Conservation (phyloP, 2,797 vertebrate species). For the Gephyroberyx darwinii region DNA sequence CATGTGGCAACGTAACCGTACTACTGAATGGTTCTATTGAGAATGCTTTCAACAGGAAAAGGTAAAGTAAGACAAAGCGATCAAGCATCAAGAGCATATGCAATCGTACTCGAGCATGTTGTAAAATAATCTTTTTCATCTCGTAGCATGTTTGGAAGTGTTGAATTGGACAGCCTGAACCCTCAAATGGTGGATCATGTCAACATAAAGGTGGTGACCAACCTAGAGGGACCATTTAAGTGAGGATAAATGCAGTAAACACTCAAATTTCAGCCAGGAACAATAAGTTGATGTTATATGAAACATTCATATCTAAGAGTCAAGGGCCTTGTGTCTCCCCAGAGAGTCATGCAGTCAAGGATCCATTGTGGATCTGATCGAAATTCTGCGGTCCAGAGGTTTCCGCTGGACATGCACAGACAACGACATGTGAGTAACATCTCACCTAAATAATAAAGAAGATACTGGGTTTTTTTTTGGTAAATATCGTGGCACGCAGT, state of each 20-base stretch:
- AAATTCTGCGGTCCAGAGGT: constrained; percentile 73
- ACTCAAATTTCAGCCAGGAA: background rate
- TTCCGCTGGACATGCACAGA: constrained; percentile 84
- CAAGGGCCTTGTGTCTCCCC: background rate
- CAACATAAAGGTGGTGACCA: constrained; percentile 82
- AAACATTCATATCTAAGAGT: background rate
- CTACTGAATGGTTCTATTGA: constrained; percentile 81
- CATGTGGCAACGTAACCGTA: constrained; percentile 84
- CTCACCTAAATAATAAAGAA: background rate
- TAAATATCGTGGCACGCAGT: background rate
- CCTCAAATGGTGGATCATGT: constrained; percentile 77
- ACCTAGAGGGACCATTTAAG: constrained; percentile 76
- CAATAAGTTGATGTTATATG: background rate
- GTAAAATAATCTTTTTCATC: background rate
- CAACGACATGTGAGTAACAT: constrained; percentile 71
- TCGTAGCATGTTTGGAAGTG: constrained; percentile 83
- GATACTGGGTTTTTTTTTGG: too few relatives aligned
- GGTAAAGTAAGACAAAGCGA: constrained; percentile 56
- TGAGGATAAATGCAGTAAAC: constrained; percentile 55
- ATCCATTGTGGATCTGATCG: constrained; percentile 76
- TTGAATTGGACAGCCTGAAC: constrained; percentile 80
- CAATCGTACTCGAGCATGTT: background rate
- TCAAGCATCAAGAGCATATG: background rate
- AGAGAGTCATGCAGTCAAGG: constrained; percentile 81
- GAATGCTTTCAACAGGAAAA: constrained; percentile 78